phyloP scores from a whole-genome alignment of 2,888 invertebrate genomes.

The Cryptosula pallasiana region DNA sequence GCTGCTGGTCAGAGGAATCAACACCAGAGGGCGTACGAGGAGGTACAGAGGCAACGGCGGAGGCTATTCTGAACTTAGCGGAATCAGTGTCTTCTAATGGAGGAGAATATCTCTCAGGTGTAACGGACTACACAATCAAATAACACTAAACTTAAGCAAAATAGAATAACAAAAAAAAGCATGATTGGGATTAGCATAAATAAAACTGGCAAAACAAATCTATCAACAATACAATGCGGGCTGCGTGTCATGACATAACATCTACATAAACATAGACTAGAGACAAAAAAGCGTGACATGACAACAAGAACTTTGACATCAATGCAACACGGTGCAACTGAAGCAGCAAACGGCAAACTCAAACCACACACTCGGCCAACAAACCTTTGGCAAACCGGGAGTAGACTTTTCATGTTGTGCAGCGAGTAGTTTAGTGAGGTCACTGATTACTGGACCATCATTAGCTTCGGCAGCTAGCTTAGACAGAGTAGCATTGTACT shows the following conservation, averaged over 20 bases:
- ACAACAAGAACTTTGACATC: no score
- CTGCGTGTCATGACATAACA: no score
- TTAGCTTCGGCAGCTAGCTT: neutral
- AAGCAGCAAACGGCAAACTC: no score
- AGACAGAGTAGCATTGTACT: neutral
- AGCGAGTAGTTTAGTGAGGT: constrained; percentile 6
- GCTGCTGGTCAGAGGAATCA: no score
- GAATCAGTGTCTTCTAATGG: neutral
- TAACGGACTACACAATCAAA: neutral
- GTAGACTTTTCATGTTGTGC: neutral
- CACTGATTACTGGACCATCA: constrained; percentile 14
- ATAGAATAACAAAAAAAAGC: neutral
- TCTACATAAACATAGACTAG: no score
- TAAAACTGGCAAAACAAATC: no score
- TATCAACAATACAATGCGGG: no score
- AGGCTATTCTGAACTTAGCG: neutral
- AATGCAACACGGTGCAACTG: no score
- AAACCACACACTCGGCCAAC: neutral
- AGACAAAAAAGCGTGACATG: no score
- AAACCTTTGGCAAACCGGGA: neutral
- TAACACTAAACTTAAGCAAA: neutral
- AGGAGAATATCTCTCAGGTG: neutral
- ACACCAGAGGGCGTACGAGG: neutral
- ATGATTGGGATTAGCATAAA: no score
- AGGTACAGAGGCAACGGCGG: neutral